Evolutionary conservation across 1,140 invertebrate genomes (phyloP).

Genomic region (Formica selysi): DNA sequence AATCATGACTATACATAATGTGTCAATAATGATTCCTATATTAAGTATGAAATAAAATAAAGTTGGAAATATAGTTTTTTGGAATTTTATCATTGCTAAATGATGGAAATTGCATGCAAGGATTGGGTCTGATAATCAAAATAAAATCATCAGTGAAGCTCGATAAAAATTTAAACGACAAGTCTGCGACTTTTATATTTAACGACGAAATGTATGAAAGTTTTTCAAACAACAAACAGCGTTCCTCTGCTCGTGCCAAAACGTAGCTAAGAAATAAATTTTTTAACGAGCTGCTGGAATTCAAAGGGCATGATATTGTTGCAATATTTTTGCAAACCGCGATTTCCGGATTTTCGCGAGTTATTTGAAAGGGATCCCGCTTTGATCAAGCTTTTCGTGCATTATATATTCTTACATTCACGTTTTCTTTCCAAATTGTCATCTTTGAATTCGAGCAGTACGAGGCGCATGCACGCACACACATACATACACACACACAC

Average conservation of each 20-base stretch:
- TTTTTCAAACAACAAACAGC: slow-evolving; percentile 57
- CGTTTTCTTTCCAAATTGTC: slow-evolving; percentile 18
- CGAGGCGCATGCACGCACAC: neutral
- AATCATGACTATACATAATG: neutral
- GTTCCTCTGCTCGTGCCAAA: slow-evolving; percentile 78
- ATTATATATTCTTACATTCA: slow-evolving; percentile 48
- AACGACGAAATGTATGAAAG: slow-evolving; percentile 35
- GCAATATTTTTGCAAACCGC: slow-evolving; percentile 47
- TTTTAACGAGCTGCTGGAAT: slow-evolving; percentile 68
- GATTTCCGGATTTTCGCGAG: neutral
- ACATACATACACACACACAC: too few relatives aligned
- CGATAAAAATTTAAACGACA: slow-evolving; percentile 53
- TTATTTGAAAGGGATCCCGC: neutral
- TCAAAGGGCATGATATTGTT: slow-evolving; percentile 53
- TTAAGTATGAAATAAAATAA: slow-evolving; percentile 4
- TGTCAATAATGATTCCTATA: neutral
- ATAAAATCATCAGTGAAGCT: slow-evolving; percentile 31
- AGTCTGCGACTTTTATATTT: slow-evolving; percentile 47
- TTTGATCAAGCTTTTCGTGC: slow-evolving; percentile 25
- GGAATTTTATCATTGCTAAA: neutral
- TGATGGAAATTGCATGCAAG: neutral
- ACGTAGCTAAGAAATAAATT: slow-evolving; percentile 71
- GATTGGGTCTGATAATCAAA: slow-evolving; percentile 17
- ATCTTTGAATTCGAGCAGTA: slow-evolving; percentile 59
- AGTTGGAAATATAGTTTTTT: slow-evolving; percentile 12